Conservation (phyloP, 2,888 invertebrate species). For the Aleiodes leptofemur region DNA sequence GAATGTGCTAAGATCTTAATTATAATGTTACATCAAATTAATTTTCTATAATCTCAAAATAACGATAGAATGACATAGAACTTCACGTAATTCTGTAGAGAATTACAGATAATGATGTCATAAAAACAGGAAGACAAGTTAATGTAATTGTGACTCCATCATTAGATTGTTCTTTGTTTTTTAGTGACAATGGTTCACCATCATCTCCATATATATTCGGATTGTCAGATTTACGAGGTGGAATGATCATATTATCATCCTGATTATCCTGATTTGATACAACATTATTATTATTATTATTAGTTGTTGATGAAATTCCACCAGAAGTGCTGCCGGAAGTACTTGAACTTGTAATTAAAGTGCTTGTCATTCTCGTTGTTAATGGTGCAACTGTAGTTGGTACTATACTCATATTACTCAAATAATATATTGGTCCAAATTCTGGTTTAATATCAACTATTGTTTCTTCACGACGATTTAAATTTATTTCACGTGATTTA, state of each 20-base stretch:
- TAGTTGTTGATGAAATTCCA: conserved; percentile 16
- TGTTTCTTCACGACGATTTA: conserved; percentile 81
- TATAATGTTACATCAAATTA: conserved; percentile 27
- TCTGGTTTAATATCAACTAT: conserved; percentile 83
- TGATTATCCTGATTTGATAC: conserved; percentile 58
- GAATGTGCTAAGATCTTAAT: conserved; percentile 23
- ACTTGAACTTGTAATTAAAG: background rate
- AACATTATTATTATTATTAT: conserved; percentile 63
- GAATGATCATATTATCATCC: conserved; percentile 74
- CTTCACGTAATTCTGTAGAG: conserved; percentile 65
- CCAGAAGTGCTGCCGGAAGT: conserved; percentile 35
- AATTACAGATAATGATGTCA: conserved; percentile 45
- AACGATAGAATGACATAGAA: background rate
- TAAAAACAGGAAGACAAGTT: conserved; percentile 50
- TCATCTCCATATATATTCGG: conserved; percentile 72
- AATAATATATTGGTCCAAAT: conserved; percentile 86
- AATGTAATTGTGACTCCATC: conserved; percentile 30
- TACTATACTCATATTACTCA: conserved; percentile 85
- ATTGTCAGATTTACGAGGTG: conserved; percentile 72
- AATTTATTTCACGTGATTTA: conserved; percentile 79
- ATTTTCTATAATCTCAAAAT: conserved; percentile 2
- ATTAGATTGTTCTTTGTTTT: conserved; percentile 62
- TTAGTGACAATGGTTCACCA: conserved; percentile 66
- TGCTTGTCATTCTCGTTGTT: conserved; percentile 63
- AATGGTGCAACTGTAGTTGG: conserved; percentile 85